Base-by-base conservation (phyloP, 2,797 vertebrate species). In the Sternarchorhynchus goeldii region DNA sequence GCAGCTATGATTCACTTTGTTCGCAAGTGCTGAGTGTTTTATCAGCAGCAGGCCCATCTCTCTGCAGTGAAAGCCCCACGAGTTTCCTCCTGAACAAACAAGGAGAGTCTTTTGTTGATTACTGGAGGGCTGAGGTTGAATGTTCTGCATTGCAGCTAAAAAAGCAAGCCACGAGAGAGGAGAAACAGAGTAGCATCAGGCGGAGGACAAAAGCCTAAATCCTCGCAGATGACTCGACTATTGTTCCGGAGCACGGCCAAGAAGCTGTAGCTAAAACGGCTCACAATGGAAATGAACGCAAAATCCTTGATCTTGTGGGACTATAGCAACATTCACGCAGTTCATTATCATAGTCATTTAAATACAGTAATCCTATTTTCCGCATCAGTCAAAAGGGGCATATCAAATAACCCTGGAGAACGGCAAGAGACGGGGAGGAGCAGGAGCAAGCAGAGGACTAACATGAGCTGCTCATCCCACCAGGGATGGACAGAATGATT, bases 301-400 rank as follows among this genome's bases (percentile, higher is more conserved):
- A 82, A 82, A 81, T 82, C 78, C 76, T 85, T 84, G 68, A 81
- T 86, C 82, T 82, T 85, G 57, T 59, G 80, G 77, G 80, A 84
- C 79, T 81, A 75, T 60, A 77, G 80, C 81, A 82, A 78, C 73
- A 85, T 71, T 63, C 81, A 76, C 60, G 5, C 64, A 78, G 84
- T 81, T 86, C 82, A 87, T 87, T 86, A 85, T 86, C 85, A 86
- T 82, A 85, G 85, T 78, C 76, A 88, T 88, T 87, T 88, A 86
- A 86, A 87, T 88, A 86, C 86, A 85, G 85, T 87, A 88, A 87
- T 88, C 86, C 82, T 79, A 87, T 88, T 86, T 87, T 88, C 86
- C 82, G 82, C 86, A 82, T 83, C 85, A 86, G 84, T 81, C 86
- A 86, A 79, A 82, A 77, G 81, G 82, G 79, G 73, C 86, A 83